Percentiles rank a stretch among this genome's conserved stretches.
Evolutionary conservation across 2,888 invertebrate species (phyloP).

Genomic region (Hemicrepidius hirtus): DNA sequence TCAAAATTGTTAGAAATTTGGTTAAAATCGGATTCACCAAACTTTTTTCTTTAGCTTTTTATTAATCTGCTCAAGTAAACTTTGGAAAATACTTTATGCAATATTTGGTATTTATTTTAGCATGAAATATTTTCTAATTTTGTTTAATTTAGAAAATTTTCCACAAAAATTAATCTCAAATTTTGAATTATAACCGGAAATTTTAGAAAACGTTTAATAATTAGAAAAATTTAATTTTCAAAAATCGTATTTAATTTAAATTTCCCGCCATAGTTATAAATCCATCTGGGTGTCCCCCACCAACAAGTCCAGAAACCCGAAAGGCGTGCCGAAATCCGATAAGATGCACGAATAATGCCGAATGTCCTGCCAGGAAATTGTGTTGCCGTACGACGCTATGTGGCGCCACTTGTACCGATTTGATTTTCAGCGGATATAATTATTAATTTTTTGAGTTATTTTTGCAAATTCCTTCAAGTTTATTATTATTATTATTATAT

Average conservation of each 20-base stretch:
- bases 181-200: no score
- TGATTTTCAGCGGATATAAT: conserved; percentile 34
- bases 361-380: conserved; percentile 40
- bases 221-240: no score
- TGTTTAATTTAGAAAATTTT: no score
- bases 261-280: conserved; percentile 45
- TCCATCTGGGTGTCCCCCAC: conserved; percentile 54
- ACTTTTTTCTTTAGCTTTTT: no score
- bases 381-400: conserved; percentile 51
- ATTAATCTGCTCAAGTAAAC: no score
- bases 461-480: not conserved
- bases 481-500: not conserved
- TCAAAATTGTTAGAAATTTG: no score
- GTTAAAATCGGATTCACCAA: no score
- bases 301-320: conserved; percentile 53
- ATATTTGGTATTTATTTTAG: no score
- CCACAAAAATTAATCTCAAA: no score
- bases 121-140: no score
- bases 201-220: no score
- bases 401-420: conserved; percentile 46
- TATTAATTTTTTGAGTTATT: conserved; percentile 16
- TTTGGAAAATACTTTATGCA: no score
- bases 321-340: conserved; percentile 46
- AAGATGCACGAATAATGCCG: conserved; percentile 36
- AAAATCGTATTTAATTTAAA: not conserved